A percentile compares a stretch with the other conserved stretches of the same genome.
Conservation (phyloP, 2,113 vertebrate species). For the Gorilla gorilla region DNA sequence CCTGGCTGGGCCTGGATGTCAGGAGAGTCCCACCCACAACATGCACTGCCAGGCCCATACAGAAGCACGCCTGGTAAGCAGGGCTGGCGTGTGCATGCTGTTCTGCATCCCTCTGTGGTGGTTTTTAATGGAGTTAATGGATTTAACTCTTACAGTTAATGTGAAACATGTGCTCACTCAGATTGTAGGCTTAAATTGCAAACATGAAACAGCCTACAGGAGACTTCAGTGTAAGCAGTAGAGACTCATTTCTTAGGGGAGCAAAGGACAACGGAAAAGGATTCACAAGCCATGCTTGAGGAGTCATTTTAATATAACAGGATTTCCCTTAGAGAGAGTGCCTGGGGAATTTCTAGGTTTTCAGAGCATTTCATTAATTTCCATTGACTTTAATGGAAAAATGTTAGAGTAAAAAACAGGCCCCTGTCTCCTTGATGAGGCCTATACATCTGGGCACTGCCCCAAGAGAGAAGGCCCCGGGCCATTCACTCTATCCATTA, state of each 20-base stretch:
- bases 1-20: neutral
- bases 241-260: neutral
- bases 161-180: neutral
- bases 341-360: neutral
- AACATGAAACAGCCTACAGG: conserved; percentile 34
- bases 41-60: neutral
- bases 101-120: neutral
- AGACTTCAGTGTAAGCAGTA: neutral
- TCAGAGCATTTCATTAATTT: neutral
- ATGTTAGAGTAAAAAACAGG: neutral
- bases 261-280: conserved; percentile 35
- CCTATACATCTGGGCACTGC: neutral
- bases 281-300: neutral
- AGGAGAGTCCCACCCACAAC: neutral
- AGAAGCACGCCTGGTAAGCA: neutral
- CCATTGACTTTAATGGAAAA: conserved; percentile 11
- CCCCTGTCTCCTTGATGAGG: neutral
- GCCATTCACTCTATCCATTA: neutral
- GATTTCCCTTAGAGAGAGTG: neutral
- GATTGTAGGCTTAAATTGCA: conserved; percentile 43
- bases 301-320: neutral
- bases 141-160: neutral
- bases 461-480: neutral
- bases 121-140: neutral
- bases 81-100: neutral